Evolutionary conservation across 1,140 invertebrate species (phyloP), one percentile per base, ranked within the genome.

Genomic region (Druon quercuslanigerum): DNA sequence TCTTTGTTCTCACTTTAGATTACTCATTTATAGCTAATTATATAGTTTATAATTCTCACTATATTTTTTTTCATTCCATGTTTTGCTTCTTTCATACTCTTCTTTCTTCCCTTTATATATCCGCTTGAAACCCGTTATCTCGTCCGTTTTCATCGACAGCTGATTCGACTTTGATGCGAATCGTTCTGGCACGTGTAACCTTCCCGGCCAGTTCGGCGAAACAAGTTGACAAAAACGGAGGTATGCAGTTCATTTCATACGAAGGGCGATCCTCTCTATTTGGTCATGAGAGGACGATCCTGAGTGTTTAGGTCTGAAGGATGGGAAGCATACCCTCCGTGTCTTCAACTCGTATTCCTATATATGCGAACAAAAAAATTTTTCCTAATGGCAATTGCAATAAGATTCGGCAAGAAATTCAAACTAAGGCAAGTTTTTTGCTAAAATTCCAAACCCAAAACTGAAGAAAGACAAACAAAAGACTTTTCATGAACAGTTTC

Each of bases 201-300:
- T 66, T 66, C 60, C 20, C 12, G 12, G 33, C 16, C 46, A 40
- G 60, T 66, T 66, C 25, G 33, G 14, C 25, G 60, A 66, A 60
- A 66, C 25, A 33, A 66, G 25, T 40, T 66, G 60, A 66, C 33
- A 66, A 66, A 66, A 66, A 66, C 13, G 2, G 33, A 66, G 60
- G 25, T 14, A 66, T n/a, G 60, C 60, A 66, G 25, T n/a, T 73
- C 33, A 46, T 73, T 73, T 73, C 40, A 46, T 46, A 46, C 14
- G 40, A 56, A 73, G 72, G 72, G 72, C 20, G 72, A 73, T 56
- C 72, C 51, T 73, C 72, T 73, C 25, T 73, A 73, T 73, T 73
- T 73, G 72, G 72, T 40, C 72, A 57, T 57, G 72, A 56, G 72
- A 57, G 54, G 72, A 56, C 51, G 51, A 20, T 57, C 72, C 51